Percentiles rank a stretch among this genome's conserved stretches.
Evolutionary conservation across 2,888 invertebrate genomes (phyloP).

Genomic region (Bunonema sp.): DNA sequence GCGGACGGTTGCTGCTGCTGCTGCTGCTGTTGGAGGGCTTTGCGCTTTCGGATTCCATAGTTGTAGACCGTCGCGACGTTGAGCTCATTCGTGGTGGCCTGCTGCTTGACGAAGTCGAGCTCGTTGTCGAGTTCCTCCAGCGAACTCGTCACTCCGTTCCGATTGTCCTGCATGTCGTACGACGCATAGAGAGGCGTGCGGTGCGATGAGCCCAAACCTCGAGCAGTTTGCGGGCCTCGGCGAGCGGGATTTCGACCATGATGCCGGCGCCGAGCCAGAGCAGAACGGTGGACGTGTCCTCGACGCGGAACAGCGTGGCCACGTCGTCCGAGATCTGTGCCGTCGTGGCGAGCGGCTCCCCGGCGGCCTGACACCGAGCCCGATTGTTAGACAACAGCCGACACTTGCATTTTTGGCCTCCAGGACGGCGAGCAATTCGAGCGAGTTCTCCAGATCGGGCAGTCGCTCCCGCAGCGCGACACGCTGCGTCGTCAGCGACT

Average conservation of each 20-base stretch:
- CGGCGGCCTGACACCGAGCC: constrained; percentile 8
- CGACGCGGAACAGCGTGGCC: constrained; percentile 19
- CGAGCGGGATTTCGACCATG: constrained; percentile 37
- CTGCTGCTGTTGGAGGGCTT: too few relatives aligned
- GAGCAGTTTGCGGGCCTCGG: constrained; percentile 29
- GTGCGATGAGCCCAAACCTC: constrained; percentile 7
- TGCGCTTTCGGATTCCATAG: constrained; percentile 70
- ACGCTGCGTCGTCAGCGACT: constrained; percentile 69
- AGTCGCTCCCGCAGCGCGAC: constrained; percentile 67
- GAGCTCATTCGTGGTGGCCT: constrained; percentile 91
- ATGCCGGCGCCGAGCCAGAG: constrained; percentile 35
- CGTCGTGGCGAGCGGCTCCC: constrained; percentile 21
- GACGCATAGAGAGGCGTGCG: too few relatives aligned
- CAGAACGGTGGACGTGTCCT: constrained; percentile 19
- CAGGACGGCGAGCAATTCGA: constrained; percentile 70
- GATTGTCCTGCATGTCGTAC: constrained; percentile 73
- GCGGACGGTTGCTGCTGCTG: too few relatives aligned
- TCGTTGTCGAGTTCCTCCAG: constrained; percentile 80
- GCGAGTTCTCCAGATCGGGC: constrained; percentile 82
- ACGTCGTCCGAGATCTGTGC: constrained; percentile 23
- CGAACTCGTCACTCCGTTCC: too few relatives aligned
- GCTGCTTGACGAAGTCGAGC: constrained; percentile 82
- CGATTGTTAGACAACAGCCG: constrained; percentile 2
- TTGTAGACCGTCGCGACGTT: constrained; percentile 95
- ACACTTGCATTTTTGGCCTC: too few relatives aligned